These are phyloP conservation scores for Eurytoma californica DNA, from an alignment of 2,888 invertebrate species.

Conservation along the genomic window DNA sequence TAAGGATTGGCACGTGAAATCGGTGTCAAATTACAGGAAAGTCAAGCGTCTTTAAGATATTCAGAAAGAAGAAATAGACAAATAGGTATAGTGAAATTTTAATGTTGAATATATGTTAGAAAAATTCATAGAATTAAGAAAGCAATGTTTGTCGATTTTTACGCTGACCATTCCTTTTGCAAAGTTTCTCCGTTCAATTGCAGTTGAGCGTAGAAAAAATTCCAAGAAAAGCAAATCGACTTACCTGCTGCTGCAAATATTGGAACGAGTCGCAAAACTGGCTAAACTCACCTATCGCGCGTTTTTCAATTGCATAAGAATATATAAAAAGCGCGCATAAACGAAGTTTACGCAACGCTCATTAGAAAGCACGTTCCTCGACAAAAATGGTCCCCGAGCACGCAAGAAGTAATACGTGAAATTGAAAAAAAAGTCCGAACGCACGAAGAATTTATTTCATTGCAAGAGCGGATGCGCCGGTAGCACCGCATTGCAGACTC, in stretches of 20 bases:
- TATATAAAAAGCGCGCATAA: constrained; percentile 21
- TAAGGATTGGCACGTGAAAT: too few relatives aligned
- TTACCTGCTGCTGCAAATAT: not conserved
- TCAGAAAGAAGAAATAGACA: too few relatives aligned
- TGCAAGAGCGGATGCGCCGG: not conserved
- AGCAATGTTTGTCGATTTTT: too few relatives aligned
- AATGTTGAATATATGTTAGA: too few relatives aligned
- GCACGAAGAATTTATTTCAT: constrained; percentile 1
- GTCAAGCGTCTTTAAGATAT: too few relatives aligned
- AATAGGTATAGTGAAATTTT: too few relatives aligned
- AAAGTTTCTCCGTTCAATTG: not conserved
- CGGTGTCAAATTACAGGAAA: too few relatives aligned
- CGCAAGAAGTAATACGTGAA: not conserved
- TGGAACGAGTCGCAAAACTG: constrained; percentile 8
- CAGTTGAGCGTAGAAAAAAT: not conserved
- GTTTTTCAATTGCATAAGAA: constrained; percentile 37
- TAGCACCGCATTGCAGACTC: not conserved
- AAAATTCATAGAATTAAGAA: too few relatives aligned
- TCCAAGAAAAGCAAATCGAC: not conserved
- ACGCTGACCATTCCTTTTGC: not conserved
- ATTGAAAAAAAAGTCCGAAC: not conserved
- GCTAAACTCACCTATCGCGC: not conserved
- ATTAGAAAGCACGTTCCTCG: constrained; percentile 44
- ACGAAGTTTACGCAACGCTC: constrained; percentile 36
- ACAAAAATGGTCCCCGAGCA: constrained; percentile 16